Conservation (phyloP, 1,140 invertebrate species). For the Tetramorium simillimum region DNA sequence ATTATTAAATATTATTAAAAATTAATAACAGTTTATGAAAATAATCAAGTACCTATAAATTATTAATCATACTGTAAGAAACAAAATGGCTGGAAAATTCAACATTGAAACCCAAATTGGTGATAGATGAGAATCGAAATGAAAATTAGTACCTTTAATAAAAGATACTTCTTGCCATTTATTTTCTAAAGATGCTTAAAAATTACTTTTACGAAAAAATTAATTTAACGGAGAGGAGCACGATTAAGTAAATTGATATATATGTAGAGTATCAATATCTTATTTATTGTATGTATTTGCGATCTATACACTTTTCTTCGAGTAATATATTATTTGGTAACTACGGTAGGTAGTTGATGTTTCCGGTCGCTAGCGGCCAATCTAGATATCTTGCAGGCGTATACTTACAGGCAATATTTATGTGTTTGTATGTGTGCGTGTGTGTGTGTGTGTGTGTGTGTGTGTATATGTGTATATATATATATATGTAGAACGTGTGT, state of each 20-base stretch:
- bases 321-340: slow-evolving; percentile 76
- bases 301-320: slow-evolving; percentile 81
- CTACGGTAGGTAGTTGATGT: slow-evolving; percentile 62
- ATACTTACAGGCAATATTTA: slow-evolving; percentile 73
- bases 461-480: not conserved
- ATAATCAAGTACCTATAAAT: not conserved
- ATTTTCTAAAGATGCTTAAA: not conserved
- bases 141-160: not conserved
- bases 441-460: not conserved
- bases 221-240: not conserved
- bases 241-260: not conserved
- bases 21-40: not conserved
- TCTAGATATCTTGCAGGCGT: slow-evolving; percentile 69
- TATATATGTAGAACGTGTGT: slow-evolving; percentile 56
- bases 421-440: not conserved
- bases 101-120: not conserved
- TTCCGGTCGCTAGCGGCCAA: slow-evolving; percentile 53
- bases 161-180: not conserved
- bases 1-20: not conserved
- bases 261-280: slow-evolving; percentile 80
- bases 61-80: not conserved
- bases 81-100: not conserved
- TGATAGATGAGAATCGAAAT: not conserved
- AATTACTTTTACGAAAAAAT: not conserved
- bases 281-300: slow-evolving; percentile 81